A percentile compares a stretch with the other conserved stretches of the same genome.
Evolutionary conservation across 2,797 vertebrate genomes (phyloP).

Genomic region (Macropus fuliginosus): DNA sequence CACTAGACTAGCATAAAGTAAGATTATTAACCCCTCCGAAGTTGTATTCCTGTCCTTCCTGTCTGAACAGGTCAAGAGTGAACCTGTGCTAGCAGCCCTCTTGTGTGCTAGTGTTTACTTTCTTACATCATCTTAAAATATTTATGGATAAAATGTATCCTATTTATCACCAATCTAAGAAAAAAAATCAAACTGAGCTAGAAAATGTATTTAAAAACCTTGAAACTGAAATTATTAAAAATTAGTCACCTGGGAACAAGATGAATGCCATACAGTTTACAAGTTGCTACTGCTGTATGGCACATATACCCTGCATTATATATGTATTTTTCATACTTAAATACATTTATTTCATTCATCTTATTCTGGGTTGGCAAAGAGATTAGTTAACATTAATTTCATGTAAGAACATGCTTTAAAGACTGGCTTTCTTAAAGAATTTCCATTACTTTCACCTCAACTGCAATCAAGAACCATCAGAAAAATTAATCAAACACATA

Average conservation of each 20-base stretch:
- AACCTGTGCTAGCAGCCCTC: no score
- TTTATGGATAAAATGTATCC: not conserved
- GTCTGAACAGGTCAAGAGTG: no score
- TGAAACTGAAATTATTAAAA: not conserved
- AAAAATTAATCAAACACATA: not conserved
- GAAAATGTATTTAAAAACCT: not conserved
- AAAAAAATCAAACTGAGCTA: not conserved
- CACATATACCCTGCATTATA: not conserved
- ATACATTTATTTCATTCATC: not conserved
- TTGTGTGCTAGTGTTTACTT: no score
- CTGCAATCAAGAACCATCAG: not conserved
- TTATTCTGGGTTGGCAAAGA: not conserved
- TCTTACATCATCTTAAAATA: not conserved
- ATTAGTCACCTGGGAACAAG: not conserved
- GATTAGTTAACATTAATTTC: not conserved
- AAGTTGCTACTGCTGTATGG: not conserved
- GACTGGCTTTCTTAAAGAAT: not conserved
- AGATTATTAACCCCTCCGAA: no score
- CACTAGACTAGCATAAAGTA: no score
- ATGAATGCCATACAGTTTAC: not conserved
- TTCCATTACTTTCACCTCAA: not conserved
- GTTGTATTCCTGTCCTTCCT: no score
- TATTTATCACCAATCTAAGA: not conserved
- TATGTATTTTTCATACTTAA: not conserved
- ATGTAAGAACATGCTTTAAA: not conserved